Percentiles rank a stretch among this genome's conserved stretches.
Evolutionary conservation across 2,797 vertebrate species (phyloP).

Genomic region (Gymnothorax reevesii): DNA sequence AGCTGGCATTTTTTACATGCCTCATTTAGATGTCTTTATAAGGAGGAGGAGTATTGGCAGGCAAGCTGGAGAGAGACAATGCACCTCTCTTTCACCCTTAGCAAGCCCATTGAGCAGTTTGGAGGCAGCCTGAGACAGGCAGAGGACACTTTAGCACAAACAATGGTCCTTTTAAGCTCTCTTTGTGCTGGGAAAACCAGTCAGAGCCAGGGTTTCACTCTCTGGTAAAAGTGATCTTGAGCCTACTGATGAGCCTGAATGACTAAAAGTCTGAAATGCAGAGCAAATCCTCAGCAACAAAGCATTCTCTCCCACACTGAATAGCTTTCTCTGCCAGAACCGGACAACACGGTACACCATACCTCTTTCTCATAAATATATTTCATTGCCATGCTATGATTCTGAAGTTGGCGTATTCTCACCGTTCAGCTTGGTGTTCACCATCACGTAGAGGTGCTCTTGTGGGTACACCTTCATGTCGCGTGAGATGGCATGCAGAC

Average conservation of each 20-base stretch:
- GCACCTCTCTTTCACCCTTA: conserved; percentile 18
- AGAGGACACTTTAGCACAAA: conserved; percentile 24
- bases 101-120: conserved; percentile 17
- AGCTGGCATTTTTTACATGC: conserved; percentile 1
- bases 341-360: not conserved
- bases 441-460: conserved; percentile 96
- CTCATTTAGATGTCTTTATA: conserved; percentile 29
- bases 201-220: conserved; percentile 25
- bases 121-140: conserved; percentile 27
- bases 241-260: conserved; percentile 24
- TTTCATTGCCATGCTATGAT: not conserved
- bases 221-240: conserved; percentile 1
- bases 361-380: not conserved
- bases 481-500: conserved; percentile 90
- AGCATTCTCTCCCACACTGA: not conserved
- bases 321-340: not conserved
- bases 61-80: conserved; percentile 15
- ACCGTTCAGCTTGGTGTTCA: conserved; percentile 87
- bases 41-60: conserved; percentile 19
- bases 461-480: conserved; percentile 82
- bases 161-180: conserved; percentile 18
- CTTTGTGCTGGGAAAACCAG: conserved; percentile 28
- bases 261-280: not conserved
- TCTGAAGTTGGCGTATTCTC: conserved; percentile 37
- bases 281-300: not conserved